Conservation (phyloP, 1,140 invertebrate species). For the Rhagoletis pomonella region DNA sequence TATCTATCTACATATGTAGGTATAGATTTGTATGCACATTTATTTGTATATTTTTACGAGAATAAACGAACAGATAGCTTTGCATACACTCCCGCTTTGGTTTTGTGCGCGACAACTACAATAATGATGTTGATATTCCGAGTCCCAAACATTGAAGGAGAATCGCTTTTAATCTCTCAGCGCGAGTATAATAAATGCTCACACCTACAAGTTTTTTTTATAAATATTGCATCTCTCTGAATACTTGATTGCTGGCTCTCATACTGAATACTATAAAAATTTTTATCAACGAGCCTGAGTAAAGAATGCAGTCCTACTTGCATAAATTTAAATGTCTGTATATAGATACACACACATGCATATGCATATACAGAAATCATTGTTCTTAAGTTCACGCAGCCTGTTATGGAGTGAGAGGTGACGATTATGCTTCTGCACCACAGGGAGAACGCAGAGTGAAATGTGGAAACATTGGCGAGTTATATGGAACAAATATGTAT, state of each 20-base stretch:
- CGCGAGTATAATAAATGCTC: conserved; percentile 27
- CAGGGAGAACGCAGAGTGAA: conserved; percentile 10
- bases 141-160: conserved; percentile 27
- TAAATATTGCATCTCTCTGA: background rate
- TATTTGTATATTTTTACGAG: background rate
- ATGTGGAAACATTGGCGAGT: background rate
- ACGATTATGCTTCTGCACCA: background rate
- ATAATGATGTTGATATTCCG: background rate
- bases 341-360: background rate
- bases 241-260: background rate
- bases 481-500: conserved; percentile 25
- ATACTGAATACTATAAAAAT: background rate
- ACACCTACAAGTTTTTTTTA: conserved; percentile 19
- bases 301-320: conserved; percentile 21
- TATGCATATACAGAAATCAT: conserved; percentile 19
- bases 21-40: background rate
- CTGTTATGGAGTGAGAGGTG: background rate
- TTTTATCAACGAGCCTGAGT: background rate
- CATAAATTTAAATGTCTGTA: background rate
- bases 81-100: conserved; percentile 8
- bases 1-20: background rate
- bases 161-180: background rate
- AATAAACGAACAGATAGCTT: background rate
- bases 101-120: conserved; percentile 28
- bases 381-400: conserved; percentile 31